Evolutionary conservation across 2,888 invertebrate genomes (phyloP), one percentile per base, ranked within the genome.

Genomic region (Pilophorus perplexus): DNA sequence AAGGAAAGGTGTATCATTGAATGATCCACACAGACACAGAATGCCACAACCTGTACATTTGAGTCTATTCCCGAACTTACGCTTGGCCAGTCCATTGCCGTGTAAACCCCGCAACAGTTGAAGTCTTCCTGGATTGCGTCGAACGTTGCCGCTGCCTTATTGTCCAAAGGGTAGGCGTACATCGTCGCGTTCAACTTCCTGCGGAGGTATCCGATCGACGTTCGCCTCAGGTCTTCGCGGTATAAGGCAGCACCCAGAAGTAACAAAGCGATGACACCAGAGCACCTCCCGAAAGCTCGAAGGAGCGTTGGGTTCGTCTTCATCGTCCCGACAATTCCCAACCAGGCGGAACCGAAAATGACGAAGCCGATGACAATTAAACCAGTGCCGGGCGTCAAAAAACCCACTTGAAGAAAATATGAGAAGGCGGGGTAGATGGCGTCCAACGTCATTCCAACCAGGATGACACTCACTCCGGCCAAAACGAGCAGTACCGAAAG

Each of bases 281-380:
- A 50, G 20, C 64, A 33, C 4, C 38, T 38, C 28, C 67, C 67
- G 48, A 68, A 69, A 25, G 75, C 76, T 40, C 78, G 73, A 12
- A 68, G 68, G 76, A 79, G 77, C 73, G 78, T 78, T 38, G 77
- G 75, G 70, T 78, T 79, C 69, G 78, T 78, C 71, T 74, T 76
- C 27, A 79, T 75, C n/a, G 79, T 78, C 28, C 79, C 79, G 70
- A 78, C 78, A 69, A 79, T 78, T 69, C 79, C 79, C 27, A 78
- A 73, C 73, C 78, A 79, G 1, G 79, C 77, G n/a, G 78, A 76
- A 28, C 76, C 71, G 70, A 79, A 79, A 10, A 72, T 71, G 1
- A 72, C 60, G 42, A 71, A 67, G 4, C 73, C 74, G 16, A 73
- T 67, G 2, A 65, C 66, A 5, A 72, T 70, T 16, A 73, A 64